phyloP scores from a whole-genome alignment of 37 sponge, comb jelly and placozoan genomes.

The Halichondria panicea region DNA sequence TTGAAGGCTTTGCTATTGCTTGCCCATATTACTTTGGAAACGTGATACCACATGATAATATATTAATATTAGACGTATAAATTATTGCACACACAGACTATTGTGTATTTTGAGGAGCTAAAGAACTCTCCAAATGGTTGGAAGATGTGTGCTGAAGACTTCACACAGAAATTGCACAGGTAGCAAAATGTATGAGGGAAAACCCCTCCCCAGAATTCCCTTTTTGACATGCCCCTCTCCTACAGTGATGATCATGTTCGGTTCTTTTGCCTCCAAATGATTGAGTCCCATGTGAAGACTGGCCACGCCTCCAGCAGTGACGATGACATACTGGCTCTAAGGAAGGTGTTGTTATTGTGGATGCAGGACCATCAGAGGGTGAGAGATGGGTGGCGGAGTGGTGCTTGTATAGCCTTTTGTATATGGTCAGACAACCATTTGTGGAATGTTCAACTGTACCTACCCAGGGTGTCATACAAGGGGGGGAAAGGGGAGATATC shows the following conservation, averaged over 20 bases:
- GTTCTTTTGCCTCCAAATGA: conserved; percentile 83
- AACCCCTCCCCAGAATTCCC: neutral
- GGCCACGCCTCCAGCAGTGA: conserved; percentile 50
- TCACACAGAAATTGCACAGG: conserved; percentile 51
- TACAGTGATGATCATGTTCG: conserved; percentile 58
- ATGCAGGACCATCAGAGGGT: conserved; percentile 24
- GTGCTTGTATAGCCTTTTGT: no score
- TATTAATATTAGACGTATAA: neutral
- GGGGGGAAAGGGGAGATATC: no score
- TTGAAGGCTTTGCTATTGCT: neutral
- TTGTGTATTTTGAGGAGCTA: conserved; percentile 67
- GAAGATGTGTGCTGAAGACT: conserved; percentile 72
- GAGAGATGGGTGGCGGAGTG: no score
- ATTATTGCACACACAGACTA: neutral
- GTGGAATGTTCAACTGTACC: neutral
- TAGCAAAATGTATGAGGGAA: neutral
- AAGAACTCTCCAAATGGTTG: conserved; percentile 63
- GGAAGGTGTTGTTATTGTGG: conserved; percentile 66
- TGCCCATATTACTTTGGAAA: neutral
- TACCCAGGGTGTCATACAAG: no score
- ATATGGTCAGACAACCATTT: no score
- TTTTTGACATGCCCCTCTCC: neutral
- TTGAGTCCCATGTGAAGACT: conserved; percentile 61
- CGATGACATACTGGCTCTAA: conserved; percentile 54
- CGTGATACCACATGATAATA: neutral